Percentiles rank a stretch among this genome's conserved stretches.
phyloP scores from a whole-genome alignment of 2,113 vertebrate species.

The Turdus rufiventris region DNA sequence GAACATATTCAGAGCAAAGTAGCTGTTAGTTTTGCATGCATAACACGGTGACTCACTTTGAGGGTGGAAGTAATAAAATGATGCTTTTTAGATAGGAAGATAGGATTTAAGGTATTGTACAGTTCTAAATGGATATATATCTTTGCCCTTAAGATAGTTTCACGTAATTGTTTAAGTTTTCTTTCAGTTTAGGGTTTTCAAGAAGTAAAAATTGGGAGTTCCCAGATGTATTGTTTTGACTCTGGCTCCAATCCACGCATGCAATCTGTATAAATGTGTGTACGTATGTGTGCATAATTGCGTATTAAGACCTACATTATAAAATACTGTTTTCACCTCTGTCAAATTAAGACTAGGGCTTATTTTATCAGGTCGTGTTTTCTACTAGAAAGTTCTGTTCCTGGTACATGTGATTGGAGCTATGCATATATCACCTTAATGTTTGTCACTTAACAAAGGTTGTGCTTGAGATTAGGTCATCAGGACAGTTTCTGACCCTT shows the following conservation, averaged over 20 bases:
- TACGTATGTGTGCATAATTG: rapidly evolving
- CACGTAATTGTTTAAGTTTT: neutral
- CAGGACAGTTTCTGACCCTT: neutral
- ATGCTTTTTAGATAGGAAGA: conserved; percentile 1
- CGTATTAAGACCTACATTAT: neutral
- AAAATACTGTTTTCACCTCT: neutral
- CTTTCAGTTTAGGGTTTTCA: neutral
- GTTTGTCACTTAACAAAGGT: neutral
- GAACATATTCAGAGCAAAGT: conserved; percentile 9
- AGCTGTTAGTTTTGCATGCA: conserved; percentile 28
- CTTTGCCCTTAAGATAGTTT: neutral
- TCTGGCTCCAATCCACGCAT: neutral
- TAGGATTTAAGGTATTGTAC: neutral
- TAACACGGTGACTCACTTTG: neutral
- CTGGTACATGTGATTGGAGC: neutral
- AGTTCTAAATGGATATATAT: neutral
- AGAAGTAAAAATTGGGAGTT: neutral
- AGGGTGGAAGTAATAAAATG: conserved; percentile 36
- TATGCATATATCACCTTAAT: neutral
- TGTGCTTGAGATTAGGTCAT: neutral
- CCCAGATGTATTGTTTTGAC: neutral
- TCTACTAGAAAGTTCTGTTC: neutral
- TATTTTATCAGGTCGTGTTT: rapidly evolving
- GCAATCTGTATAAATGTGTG: neutral
- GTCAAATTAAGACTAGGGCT: neutral